Percentiles rank a stretch among this genome's conserved stretches.
Conservation (phyloP, 2,888 invertebrate species). For the Scaeva pyrastri region DNA sequence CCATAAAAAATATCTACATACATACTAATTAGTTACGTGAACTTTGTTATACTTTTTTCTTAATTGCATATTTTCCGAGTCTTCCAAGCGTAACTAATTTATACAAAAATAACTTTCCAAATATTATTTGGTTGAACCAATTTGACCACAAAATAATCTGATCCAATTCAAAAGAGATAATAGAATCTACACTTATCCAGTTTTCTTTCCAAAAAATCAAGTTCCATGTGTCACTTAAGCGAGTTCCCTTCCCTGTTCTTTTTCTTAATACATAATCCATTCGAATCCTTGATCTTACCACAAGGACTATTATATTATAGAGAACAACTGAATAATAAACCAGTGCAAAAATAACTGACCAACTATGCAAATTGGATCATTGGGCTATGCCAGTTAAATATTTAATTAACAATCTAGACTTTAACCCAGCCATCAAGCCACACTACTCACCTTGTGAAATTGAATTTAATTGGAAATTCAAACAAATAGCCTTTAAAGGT, state of each 20-base stretch:
- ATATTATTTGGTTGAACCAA: background rate
- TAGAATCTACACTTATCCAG: too few relatives aligned
- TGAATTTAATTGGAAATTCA: slow-evolving; percentile 66
- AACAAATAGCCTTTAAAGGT: slow-evolving; percentile 21
- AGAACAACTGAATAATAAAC: slow-evolving; percentile 14
- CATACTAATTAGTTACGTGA: too few relatives aligned
- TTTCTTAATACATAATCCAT: background rate
- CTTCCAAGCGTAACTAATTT: too few relatives aligned
- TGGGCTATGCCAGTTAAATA: slow-evolving; percentile 54
- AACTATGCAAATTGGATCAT: slow-evolving; percentile 68
- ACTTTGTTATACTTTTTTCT: too few relatives aligned
- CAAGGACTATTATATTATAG: background rate
- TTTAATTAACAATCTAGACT: slow-evolving; percentile 67
- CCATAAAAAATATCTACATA: too few relatives aligned
- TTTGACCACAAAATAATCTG: background rate
- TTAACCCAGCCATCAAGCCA: slow-evolving; percentile 28
- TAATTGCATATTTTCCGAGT: too few relatives aligned
- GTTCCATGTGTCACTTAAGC: background rate
- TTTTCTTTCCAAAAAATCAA: background rate
- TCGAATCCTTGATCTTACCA: background rate
- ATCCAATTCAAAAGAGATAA: background rate
- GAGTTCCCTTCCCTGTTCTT: background rate
- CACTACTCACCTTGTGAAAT: slow-evolving; percentile 56
- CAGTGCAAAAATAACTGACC: slow-evolving; percentile 50
- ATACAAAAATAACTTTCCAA: too few relatives aligned